These are phyloP conservation scores for Eupithecia abbreviata DNA, from an alignment of 2,888 invertebrate species.

Conservation along the genomic window DNA sequence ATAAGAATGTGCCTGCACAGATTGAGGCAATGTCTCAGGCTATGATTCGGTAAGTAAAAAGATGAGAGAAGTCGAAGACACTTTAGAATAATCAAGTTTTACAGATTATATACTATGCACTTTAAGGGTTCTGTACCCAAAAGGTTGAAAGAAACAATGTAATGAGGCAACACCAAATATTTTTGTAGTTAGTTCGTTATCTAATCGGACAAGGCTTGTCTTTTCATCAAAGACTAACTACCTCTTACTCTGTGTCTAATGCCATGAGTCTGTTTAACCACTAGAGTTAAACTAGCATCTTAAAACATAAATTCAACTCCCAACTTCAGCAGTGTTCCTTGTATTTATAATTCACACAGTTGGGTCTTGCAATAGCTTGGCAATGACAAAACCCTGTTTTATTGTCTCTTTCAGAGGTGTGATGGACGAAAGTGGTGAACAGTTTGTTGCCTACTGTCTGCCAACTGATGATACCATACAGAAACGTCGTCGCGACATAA, in stretches of 20 bases:
- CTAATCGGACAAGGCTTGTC: not conserved
- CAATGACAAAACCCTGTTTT: not conserved
- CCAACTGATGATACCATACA: slow-evolving; percentile 96
- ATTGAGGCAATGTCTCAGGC: slow-evolving; percentile 99
- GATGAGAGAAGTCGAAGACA: not conserved
- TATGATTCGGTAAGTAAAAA: slow-evolving; percentile 92
- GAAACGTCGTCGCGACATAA: slow-evolving; percentile 93
- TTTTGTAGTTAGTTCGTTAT: not conserved
- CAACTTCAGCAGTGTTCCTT: too few relatives aligned
- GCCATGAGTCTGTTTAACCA: not conserved
- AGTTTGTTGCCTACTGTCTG: slow-evolving; percentile 99
- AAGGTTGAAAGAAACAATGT: not conserved
- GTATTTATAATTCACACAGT: not conserved
- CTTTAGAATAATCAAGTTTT: too few relatives aligned
- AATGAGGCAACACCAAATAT: not conserved
- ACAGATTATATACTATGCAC: not conserved
- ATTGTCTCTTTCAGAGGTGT: slow-evolving; percentile 90
- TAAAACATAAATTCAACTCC: too few relatives aligned
- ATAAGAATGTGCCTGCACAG: slow-evolving; percentile 93
- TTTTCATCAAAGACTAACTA: not conserved
- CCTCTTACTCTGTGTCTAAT: not conserved
- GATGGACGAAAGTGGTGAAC: slow-evolving; percentile 99
- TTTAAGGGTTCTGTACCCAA: not conserved
- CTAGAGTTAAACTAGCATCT: not conserved
- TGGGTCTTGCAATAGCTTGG: not conserved